Conservation (phyloP, 1,140 invertebrate species). For the Vollenhovia emeryi region DNA sequence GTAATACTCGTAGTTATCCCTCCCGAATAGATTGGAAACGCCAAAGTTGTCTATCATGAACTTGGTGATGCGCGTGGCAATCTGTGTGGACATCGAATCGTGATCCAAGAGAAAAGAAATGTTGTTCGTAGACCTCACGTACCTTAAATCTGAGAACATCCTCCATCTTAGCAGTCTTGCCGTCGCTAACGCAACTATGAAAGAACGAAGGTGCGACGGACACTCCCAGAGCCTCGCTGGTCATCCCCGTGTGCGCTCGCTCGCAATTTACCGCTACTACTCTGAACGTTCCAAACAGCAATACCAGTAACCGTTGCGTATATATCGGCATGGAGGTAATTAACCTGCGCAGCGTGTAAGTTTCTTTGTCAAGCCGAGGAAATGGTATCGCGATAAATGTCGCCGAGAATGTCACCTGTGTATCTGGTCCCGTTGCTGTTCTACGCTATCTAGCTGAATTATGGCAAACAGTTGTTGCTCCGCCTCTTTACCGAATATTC, state of each 20-base stretch:
- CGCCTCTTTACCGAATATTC: slow-evolving; percentile 96
- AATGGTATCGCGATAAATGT: too few relatives aligned
- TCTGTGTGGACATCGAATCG: too few relatives aligned
- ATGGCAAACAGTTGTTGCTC: slow-evolving; percentile 96
- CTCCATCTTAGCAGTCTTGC: slow-evolving; percentile 97
- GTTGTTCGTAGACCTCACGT: too few relatives aligned
- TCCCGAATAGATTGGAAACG: slow-evolving; percentile 96
- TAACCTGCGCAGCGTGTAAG: slow-evolving; percentile 90
- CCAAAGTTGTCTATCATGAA: slow-evolving; percentile 99
- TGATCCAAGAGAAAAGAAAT: too few relatives aligned
- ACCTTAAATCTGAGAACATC: slow-evolving; percentile 97
- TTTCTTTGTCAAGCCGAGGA: background rate
- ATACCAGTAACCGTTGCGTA: slow-evolving; percentile 96
- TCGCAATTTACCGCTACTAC: slow-evolving; percentile 97
- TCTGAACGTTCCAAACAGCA: slow-evolving; percentile 98
- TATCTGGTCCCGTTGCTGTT: slow-evolving; percentile 96
- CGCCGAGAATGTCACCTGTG: slow-evolving; percentile 88
- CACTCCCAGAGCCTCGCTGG: slow-evolving; percentile 96
- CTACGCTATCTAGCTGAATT: slow-evolving; percentile 91
- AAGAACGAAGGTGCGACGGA: slow-evolving; percentile 99
- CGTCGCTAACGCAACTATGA: slow-evolving; percentile 97
- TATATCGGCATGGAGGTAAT: slow-evolving; percentile 94
- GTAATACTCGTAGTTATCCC: slow-evolving; percentile 99
- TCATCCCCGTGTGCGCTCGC: slow-evolving; percentile 96
- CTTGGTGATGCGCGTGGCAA: slow-evolving; percentile 97